These are phyloP conservation scores for Myotis pilosus DNA, from an alignment of 2,797 vertebrate genomes.

Conservation along the genomic window DNA sequence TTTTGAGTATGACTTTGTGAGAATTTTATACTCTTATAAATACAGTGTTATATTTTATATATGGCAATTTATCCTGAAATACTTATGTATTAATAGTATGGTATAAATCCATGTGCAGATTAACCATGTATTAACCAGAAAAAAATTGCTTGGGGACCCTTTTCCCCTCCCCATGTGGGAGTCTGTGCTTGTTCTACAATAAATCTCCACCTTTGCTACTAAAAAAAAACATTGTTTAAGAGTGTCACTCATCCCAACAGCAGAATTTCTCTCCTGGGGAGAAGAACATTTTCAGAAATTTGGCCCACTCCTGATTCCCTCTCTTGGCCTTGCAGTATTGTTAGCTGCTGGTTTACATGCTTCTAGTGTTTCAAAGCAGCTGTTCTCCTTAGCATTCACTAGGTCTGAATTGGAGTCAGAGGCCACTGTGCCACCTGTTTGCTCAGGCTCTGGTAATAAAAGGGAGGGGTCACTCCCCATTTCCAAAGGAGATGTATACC, in stretches of 20 bases:
- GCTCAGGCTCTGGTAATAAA: not conserved
- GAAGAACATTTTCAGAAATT: not conserved
- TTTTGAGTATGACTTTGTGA: not conserved
- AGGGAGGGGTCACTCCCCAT: not conserved
- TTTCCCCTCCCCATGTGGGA: no score
- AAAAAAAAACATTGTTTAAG: not conserved
- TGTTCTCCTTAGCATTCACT: not conserved
- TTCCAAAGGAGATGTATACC: not conserved
- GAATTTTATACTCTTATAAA: not conserved
- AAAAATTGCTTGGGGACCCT: not conserved
- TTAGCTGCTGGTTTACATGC: not conserved
- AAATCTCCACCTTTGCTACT: no score
- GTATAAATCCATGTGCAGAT: not conserved
- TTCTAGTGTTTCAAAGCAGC: not conserved
- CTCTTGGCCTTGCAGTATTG: not conserved
- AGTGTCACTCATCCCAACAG: not conserved
- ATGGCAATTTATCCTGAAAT: not conserved
- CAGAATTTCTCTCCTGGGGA: not conserved
- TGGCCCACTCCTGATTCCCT: not conserved
- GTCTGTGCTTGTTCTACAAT: no score
- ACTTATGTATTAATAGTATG: not conserved
- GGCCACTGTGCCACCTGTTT: not conserved
- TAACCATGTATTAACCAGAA: not conserved
- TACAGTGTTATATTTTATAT: not conserved
- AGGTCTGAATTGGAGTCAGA: not conserved